Conservation (phyloP, 2,113 vertebrate species). For the Parotia lawesii region DNA sequence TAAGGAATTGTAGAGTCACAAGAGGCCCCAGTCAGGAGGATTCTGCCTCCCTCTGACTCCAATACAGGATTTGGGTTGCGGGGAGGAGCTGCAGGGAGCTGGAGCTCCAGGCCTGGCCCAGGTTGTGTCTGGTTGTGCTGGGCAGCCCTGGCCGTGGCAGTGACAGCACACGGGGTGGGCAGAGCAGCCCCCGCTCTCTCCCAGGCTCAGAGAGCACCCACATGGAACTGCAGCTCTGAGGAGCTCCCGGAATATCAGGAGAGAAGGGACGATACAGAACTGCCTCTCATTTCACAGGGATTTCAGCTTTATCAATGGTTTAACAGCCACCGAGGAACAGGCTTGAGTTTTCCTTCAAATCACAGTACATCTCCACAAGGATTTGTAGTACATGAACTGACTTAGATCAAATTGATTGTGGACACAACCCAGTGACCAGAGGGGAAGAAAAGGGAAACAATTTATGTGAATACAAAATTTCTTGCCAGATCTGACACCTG, state of each 20-base stretch:
- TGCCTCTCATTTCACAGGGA: not conserved
- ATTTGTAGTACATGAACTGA: not conserved
- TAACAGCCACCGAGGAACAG: not conserved
- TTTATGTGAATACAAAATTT: not conserved
- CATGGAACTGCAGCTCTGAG: not conserved
- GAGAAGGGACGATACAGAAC: not conserved
- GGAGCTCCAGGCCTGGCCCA: not conserved
- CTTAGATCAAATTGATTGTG: not conserved
- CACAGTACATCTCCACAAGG: not conserved
- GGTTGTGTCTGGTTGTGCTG: not conserved
- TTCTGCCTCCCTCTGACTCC: not conserved
- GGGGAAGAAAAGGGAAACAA: not conserved
- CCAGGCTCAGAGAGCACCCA: not conserved
- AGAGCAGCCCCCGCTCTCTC: not conserved
- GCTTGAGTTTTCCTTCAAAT: not conserved
- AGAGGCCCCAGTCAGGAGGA: not conserved
- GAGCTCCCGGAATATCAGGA: not conserved
- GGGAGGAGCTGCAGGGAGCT: fast-evolving
- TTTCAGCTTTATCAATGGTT: not conserved
- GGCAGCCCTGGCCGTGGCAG: too few species aligned
- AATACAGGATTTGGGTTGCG: fast-evolving
- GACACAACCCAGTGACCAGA: not conserved
- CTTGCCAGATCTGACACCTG: not conserved
- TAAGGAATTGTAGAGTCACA: fast-evolving
- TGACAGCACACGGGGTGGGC: not conserved